Evolutionary conservation across 1,140 invertebrate species (phyloP).

Genomic region (Solenopsis invicta): DNA sequence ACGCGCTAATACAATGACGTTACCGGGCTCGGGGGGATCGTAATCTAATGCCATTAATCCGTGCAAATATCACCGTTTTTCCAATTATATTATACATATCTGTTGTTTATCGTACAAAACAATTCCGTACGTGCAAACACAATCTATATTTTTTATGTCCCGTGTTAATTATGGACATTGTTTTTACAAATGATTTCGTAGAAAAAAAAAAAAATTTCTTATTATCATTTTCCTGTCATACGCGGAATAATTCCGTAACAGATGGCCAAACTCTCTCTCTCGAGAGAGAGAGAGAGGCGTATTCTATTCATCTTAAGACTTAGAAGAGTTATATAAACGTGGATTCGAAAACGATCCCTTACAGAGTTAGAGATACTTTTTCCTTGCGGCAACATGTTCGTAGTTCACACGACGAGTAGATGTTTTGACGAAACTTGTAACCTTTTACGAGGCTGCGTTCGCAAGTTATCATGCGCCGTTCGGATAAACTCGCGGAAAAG

Average conservation of each 20-base stretch:
- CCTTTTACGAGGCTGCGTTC: conserved; percentile 3
- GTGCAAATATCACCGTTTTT: conserved; percentile 50
- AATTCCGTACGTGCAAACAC: neutral
- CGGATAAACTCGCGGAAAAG: neutral
- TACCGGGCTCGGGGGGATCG: conserved; percentile 29
- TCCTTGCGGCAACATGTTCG: neutral
- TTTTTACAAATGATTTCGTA: neutral
- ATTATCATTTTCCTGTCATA: neutral
- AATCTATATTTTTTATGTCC: neutral
- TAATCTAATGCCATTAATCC: conserved; percentile 39
- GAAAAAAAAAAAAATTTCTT: neutral
- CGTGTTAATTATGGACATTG: neutral
- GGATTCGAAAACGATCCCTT: neutral
- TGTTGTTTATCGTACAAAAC: conserved; percentile 2
- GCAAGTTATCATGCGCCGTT: conserved; percentile 1
- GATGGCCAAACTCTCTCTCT: neutral
- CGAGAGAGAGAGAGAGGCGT: neutral
- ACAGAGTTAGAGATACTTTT: neutral
- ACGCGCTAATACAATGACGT: conserved; percentile 57
- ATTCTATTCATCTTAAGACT: neutral
- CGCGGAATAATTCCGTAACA: neutral
- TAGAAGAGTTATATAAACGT: conserved; percentile 8
- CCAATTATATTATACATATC: conserved; percentile 22
- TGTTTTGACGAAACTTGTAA: conserved; percentile 34
- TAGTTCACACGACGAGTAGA: conserved; percentile 1